Evolutionary conservation across 2,888 invertebrate genomes (phyloP).

Genomic region (Podabrus alpinus): DNA sequence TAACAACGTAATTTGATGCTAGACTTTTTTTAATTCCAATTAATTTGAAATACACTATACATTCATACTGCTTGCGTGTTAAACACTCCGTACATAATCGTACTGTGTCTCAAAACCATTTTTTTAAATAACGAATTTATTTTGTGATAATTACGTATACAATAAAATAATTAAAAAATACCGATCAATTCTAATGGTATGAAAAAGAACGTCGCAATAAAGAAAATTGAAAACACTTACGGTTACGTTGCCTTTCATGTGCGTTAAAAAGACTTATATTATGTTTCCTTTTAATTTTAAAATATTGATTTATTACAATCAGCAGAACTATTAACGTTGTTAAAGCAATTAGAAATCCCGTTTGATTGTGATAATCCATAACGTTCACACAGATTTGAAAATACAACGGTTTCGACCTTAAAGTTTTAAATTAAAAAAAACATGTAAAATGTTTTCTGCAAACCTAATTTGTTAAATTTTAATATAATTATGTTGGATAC

Average conservation of each 20-base stretch:
- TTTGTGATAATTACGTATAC: too few relatives aligned
- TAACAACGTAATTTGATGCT: too few relatives aligned
- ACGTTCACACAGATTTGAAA: slow-evolving; percentile 1
- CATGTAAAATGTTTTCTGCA: neutral
- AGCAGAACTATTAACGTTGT: slow-evolving; percentile 6
- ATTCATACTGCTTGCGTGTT: too few relatives aligned
- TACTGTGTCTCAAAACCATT: too few relatives aligned
- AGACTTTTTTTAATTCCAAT: too few relatives aligned
- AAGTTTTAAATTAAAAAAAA: neutral
- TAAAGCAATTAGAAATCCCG: slow-evolving; percentile 11
- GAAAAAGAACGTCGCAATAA: neutral
- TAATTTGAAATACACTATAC: too few relatives aligned
- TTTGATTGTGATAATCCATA: slow-evolving; percentile 7
- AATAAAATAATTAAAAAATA: too few relatives aligned
- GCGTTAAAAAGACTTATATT: neutral
- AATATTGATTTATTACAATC: slow-evolving; percentile 9
- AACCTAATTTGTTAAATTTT: neutral
- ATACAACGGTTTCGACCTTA: too few relatives aligned
- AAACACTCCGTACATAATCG: too few relatives aligned
- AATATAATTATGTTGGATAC: neutral
- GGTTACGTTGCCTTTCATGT: neutral
- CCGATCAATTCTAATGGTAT: too few relatives aligned
- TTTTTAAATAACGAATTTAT: too few relatives aligned
- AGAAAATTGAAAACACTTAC: neutral
- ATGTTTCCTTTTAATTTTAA: slow-evolving; percentile 8